Evolutionary conservation across 2,113 vertebrate species (phyloP), one percentile per base, ranked within the genome.

Genomic region (Laticauda colubrina): DNA sequence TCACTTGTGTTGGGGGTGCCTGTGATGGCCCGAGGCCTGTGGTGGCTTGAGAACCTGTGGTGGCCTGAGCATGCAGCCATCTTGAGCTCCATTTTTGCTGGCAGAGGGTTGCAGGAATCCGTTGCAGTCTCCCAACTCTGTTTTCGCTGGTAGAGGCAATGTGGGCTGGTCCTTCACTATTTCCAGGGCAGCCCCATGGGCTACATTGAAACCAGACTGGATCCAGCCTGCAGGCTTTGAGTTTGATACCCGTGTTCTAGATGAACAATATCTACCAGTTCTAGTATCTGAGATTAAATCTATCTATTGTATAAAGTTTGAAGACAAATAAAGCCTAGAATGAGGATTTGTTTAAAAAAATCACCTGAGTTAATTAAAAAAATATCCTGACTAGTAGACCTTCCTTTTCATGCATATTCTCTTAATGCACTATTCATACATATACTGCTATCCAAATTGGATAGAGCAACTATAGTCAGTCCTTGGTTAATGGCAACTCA

Each of bases 101-200:
- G 57, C 57, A 59, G 57, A 3, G 57, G 8, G 7, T 24, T 59
- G 7, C 57, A 59, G 57, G 23, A 59, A 23, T 23, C 21, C 6
- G 2, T 57, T 1, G 5, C 21, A 57, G 56, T 21, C 21, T 23
- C 56, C 55, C 56, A 7, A 57, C 21, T 23, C 56, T 0, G 4
- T 56, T 56, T 21, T 56, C 20, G 0, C 55, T 56, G 55, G 18
- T 1, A 57, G 21, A 57, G 56, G 56, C 5, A 57, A 5, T 2
- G 0, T 20, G 0, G 21, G 1, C 20, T 0, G 2, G 56, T 57
- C 56, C 6, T 57, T 57, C 6, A 0, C 56, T 57, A 20, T 57
- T 57, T 57, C 56, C 56, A 57, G 56, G 56, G 5, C 56, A 59
- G 6, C 21, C 21, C 56, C 2, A 7, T 0, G 21, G 7, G 56